phyloP scores from a whole-genome alignment of 2,888 invertebrate genomes.

The Epirrita christyi region DNA sequence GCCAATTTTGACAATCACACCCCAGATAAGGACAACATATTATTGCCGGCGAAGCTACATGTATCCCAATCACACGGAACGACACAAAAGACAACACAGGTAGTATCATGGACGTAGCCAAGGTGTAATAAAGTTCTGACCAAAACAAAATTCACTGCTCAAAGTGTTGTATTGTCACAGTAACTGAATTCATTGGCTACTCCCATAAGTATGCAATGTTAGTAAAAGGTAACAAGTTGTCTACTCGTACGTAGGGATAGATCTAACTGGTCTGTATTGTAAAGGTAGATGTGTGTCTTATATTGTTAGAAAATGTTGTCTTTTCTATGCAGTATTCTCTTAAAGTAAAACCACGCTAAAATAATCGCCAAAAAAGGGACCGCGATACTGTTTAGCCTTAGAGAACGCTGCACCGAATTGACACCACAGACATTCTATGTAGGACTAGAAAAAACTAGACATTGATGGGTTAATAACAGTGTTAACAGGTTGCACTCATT shows the following conservation, averaged over 20 bases:
- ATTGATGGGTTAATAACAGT: conserved; percentile 64
- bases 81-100: conserved; percentile 45
- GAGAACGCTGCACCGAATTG: no score
- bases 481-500: conserved; percentile 65
- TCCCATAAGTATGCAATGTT: conserved; percentile 10
- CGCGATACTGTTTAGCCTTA: no score
- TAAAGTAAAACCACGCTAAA: no score
- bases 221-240: conserved; percentile 7
- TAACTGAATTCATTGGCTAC: conserved; percentile 4
- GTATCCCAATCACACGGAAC: conserved; percentile 52
- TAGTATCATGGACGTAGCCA: conserved; percentile 40
- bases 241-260: conserved; percentile 1
- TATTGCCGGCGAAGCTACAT: conserved; percentile 72
- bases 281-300: background rate
- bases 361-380: no score
- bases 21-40: conserved; percentile 58
- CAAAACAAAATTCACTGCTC: background rate
- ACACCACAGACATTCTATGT: background rate
- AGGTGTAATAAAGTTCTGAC: background rate
- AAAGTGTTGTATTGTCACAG: background rate
- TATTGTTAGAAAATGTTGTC: background rate
- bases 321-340: background rate
- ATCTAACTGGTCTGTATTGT: background rate
- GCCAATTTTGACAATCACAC: conserved; percentile 80
- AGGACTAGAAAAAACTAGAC: conserved; percentile 9